Base-by-base conservation (phyloP, 2,113 vertebrate genomes). In the Phylloscopus trochilus region DNA sequence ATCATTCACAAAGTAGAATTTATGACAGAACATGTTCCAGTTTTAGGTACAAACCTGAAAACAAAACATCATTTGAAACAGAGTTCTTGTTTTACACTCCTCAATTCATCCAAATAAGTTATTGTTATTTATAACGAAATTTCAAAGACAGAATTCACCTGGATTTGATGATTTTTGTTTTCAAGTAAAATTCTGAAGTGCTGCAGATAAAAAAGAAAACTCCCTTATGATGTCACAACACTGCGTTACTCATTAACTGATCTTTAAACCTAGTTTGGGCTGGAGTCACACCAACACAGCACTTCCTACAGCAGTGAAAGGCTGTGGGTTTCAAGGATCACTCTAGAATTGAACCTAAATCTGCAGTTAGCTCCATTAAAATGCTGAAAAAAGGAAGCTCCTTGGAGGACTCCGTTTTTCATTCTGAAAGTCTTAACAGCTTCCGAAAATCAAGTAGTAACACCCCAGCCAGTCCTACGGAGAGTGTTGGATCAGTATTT, bases 211-310 rank as follows among this genome's bases (percentile, higher is more conserved):
- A 76, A 83, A 87, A 76, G 58, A 96, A 96, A 90, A 90, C 28
- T 24, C 53, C 23, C 44, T 88, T 89, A 60, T 94, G 91, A 96
- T 67, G 86, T 93, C 93, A 94, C 66, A 67, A 73, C 56, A 93
- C 55, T 26, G 59, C 0, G 94, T 98, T 98, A 98, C 96, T 98
- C 93, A 98, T 98, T 98, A 98, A 98, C 97, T 58, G 66, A 74
- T 39, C 83, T 83, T 13, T 76, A 89, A 93, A 83, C 28, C 73
- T 74, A 51, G 89, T 53, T 82, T 72, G 73, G 93, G 76, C 86
- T 90, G 83, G 53, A 96, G 91, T 88, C 88, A 74, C 53, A 73
- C n/a, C 49, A 96, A 85, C 82, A 81, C 66, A 81, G 55, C 73
- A 94, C 72, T 95, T 97, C 95, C 96, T 90, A 83, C 3, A 76